phyloP scores from a whole-genome alignment of 2,113 vertebrate species.

The Podarcis cretensis region DNA sequence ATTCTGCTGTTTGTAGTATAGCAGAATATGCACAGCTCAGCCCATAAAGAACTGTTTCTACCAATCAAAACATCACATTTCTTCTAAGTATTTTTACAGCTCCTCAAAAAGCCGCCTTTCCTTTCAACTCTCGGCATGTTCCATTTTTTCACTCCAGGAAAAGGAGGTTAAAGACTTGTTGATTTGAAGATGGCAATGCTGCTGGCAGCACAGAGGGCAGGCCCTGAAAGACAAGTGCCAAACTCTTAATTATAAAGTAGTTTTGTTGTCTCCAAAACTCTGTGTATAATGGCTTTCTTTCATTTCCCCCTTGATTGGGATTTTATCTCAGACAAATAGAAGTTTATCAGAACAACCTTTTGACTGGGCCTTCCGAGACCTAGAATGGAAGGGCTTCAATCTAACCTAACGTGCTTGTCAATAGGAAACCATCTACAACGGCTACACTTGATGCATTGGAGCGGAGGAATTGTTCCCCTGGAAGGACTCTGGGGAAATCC shows the following conservation, averaged over 20 bases:
- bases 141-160: neutral
- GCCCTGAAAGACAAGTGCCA: neutral
- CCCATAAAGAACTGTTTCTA: neutral
- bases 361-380: neutral
- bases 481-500: constrained; percentile 1
- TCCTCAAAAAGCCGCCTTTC: neutral
- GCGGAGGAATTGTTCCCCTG: neutral
- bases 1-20: neutral
- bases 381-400: neutral
- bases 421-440: neutral
- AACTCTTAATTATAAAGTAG: neutral
- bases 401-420: neutral
- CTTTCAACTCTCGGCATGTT: neutral
- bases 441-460: neutral
- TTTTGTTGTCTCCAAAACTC: neutral
- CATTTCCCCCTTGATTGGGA: neutral
- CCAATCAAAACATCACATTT: neutral
- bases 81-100: neutral
- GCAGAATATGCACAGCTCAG: neutral
- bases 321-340: neutral
- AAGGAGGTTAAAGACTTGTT: neutral
- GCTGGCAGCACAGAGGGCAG: neutral
- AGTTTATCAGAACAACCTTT: neutral
- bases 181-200: neutral
- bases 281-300: neutral